Conservation (phyloP, 2,888 invertebrate species). For the Dexiosoma caninum region DNA sequence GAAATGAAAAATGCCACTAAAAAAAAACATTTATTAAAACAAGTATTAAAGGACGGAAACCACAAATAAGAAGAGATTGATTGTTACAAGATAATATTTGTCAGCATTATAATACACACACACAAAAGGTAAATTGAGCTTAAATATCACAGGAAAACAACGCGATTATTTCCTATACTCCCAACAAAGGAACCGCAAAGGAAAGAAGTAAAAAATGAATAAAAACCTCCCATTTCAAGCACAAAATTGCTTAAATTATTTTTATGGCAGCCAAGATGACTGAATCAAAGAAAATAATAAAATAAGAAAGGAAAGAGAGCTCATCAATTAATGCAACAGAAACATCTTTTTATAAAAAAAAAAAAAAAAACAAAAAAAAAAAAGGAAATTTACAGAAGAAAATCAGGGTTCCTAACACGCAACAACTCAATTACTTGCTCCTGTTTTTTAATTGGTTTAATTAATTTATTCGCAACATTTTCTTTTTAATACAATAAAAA, state of each 20-base stretch:
- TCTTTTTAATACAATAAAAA: constrained; percentile 24
- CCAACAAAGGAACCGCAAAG: not conserved
- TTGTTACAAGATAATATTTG: constrained; percentile 28
- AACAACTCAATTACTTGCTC: constrained; percentile 76
- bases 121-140: constrained; percentile 32
- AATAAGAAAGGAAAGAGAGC: not conserved
- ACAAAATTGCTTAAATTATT: constrained; percentile 6
- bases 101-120: not conserved
- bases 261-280: constrained; percentile 5
- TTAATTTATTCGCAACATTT: constrained; percentile 76
- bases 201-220: too few relatives aligned
- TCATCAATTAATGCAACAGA: not conserved
- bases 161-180: constrained; percentile 31
- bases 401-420: constrained; percentile 67
- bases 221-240: not conserved
- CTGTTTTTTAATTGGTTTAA: constrained; percentile 76
- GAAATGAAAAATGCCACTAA: constrained; percentile 26
- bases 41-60: not conserved
- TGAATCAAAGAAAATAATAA: not conserved
- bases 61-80: constrained; percentile 9
- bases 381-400: not conserved
- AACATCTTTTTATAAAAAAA: constrained; percentile 28
- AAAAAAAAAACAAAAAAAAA: constrained; percentile 19
- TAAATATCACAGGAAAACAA: constrained; percentile 39
- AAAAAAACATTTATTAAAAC: not conserved